A percentile compares a stretch with the other conserved stretches of the same genome.
These are phyloP conservation scores for Cydia splendana DNA, from an alignment of 1,140 invertebrate species.

Conservation along the genomic window DNA sequence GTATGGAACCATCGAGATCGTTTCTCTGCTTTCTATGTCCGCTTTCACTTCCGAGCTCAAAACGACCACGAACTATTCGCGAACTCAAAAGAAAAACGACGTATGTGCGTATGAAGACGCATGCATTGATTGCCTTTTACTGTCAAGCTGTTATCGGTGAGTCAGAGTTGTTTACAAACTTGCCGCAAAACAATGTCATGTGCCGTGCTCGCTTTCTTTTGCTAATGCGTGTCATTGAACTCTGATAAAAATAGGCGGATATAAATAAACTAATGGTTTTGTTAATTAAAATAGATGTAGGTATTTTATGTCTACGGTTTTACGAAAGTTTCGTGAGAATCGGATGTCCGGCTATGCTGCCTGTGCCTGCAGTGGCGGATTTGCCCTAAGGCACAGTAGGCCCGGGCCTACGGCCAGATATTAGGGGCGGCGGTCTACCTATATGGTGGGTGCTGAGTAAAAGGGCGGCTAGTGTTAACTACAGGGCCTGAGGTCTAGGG, in stretches of 20 bases:
- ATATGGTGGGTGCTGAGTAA: too few relatives aligned
- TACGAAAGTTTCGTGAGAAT: too few relatives aligned
- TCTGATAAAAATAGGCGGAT: slow-evolving; percentile 2
- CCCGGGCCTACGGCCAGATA: too few relatives aligned
- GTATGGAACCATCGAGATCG: slow-evolving; percentile 24
- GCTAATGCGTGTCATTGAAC: slow-evolving; percentile 30
- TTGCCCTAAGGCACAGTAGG: too few relatives aligned
- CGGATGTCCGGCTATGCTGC: too few relatives aligned
- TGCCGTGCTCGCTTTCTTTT: slow-evolving; percentile 14
- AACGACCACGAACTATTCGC: slow-evolving; percentile 28
- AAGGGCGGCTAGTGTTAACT: too few relatives aligned
- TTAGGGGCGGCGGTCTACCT: too few relatives aligned
- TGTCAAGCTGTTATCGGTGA: neutral
- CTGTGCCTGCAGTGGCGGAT: too few relatives aligned
- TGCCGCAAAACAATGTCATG: slow-evolving; percentile 25
- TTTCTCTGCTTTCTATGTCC: slow-evolving; percentile 25
- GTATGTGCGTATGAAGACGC: neutral
- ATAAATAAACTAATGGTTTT: slow-evolving; percentile 10
- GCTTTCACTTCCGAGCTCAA: slow-evolving; percentile 23
- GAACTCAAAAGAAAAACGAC: neutral
- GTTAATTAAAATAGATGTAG: neutral
- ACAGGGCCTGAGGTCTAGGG: too few relatives aligned
- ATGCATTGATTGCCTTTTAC: neutral
- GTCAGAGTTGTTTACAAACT: slow-evolving; percentile 30
- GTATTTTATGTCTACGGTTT: too few relatives aligned